A percentile compares a stretch with the other conserved stretches of the same genome.
phyloP scores from a whole-genome alignment of 2,888 invertebrate genomes.

The Peribatodes rhomboidaria region DNA sequence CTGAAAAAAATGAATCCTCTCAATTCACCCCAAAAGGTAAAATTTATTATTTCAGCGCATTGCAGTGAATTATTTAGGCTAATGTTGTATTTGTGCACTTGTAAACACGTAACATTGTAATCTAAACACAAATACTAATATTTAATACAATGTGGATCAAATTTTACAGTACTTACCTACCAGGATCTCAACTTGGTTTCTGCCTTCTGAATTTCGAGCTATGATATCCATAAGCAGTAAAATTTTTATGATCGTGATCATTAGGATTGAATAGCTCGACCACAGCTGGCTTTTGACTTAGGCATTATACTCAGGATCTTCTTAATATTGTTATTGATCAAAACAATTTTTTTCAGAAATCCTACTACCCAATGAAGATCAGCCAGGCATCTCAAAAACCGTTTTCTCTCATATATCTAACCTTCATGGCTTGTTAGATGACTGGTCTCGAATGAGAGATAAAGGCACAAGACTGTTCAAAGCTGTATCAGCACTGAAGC shows the following conservation, averaged over 20 bases:
- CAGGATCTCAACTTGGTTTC: no score
- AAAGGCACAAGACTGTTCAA: constrained; percentile 70
- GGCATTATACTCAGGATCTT: no score
- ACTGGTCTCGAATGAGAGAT: constrained; percentile 69
- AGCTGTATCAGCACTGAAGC: constrained; percentile 65
- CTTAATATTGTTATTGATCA: no score
- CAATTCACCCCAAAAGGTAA: constrained; percentile 68
- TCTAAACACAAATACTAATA: no score
- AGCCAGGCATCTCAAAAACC: constrained; percentile 71
- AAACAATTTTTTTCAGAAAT: constrained; percentile 76
- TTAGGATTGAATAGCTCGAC: not conserved
- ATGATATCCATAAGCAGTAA: not conserved
- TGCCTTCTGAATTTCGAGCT: no score
- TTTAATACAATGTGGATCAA: no score
- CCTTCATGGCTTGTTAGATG: constrained; percentile 64
- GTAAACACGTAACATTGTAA: no score
- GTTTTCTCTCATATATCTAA: constrained; percentile 73
- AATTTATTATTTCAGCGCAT: not conserved
- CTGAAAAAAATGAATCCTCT: constrained; percentile 48
- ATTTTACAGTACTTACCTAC: no score
- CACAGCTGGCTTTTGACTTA: no score
- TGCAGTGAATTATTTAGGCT: no score
- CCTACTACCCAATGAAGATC: constrained; percentile 68
- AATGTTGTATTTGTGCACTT: no score
- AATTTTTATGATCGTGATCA: not conserved